A percentile compares a stretch with the other conserved stretches of the same genome.
Evolutionary conservation across 2,113 vertebrate species (phyloP).

Genomic region (Paratilapia polleni): DNA sequence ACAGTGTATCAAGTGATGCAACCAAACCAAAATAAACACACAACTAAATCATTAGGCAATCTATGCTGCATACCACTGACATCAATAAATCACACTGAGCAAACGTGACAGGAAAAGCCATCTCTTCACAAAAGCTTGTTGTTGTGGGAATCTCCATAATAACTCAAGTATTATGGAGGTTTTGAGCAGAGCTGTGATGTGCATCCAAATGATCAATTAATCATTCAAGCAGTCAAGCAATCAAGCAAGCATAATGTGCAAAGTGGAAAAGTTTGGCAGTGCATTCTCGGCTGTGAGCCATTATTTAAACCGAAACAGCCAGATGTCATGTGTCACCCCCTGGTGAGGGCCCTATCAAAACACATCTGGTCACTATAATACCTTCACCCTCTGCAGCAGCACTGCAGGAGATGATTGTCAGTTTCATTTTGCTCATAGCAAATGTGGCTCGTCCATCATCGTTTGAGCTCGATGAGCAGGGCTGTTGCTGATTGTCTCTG

Average conservation of each 20-base stretch:
- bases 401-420: constrained; percentile 32
- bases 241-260: constrained; percentile 42
- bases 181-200: constrained; percentile 5
- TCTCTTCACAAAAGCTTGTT: constrained; percentile 12
- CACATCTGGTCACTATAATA: constrained; percentile 57
- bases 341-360: constrained; percentile 56
- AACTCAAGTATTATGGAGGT: neutral
- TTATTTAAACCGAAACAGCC: constrained; percentile 44
- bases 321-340: constrained; percentile 58
- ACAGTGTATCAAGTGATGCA: constrained; percentile 26
- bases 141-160: neutral
- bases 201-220: constrained; percentile 53
- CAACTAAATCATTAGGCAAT: constrained; percentile 55
- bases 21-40: constrained; percentile 53
- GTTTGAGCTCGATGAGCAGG: constrained; percentile 16
- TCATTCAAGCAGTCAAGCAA: constrained; percentile 47
- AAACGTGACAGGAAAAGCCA: constrained; percentile 19
- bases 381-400: constrained; percentile 9
- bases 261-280: constrained; percentile 42
- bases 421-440: constrained; percentile 27
- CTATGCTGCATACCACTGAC: constrained; percentile 46
- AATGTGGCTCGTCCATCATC: constrained; percentile 39
- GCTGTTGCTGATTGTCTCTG: constrained; percentile 12
- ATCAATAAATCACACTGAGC: constrained; percentile 38
- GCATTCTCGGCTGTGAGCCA: constrained; percentile 30